Conservation (phyloP, 2,888 invertebrate species). For the Caenorhabditis zanzibari region DNA sequence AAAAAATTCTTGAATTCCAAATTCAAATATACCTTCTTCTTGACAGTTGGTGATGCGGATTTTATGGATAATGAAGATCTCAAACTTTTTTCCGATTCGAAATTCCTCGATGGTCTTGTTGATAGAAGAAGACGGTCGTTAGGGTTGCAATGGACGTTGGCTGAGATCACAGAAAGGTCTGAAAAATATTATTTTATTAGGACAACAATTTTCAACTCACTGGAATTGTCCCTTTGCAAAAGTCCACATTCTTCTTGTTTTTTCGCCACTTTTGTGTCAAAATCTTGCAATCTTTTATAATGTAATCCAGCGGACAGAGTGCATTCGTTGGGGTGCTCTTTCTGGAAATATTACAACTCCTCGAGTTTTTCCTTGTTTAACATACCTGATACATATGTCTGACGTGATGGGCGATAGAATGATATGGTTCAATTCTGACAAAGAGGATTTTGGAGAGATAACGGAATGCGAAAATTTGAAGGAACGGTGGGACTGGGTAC, state of each 20-base stretch:
- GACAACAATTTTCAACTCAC: neutral
- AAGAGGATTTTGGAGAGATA: slow-evolving; percentile 77
- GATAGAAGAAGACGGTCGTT: slow-evolving; percentile 48
- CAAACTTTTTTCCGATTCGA: slow-evolving; percentile 29
- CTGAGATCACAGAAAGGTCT: slow-evolving; percentile 54
- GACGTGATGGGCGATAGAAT: slow-evolving; percentile 82
- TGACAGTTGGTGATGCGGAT: slow-evolving; percentile 36
- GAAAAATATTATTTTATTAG: neutral
- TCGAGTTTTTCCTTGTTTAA: neutral
- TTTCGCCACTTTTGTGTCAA: slow-evolving; percentile 28
- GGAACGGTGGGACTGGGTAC: slow-evolving; percentile 78
- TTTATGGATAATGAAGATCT: slow-evolving; percentile 47
- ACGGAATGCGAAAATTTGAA: slow-evolving; percentile 80
- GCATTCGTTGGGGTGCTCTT: slow-evolving; percentile 67
- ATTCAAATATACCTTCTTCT: slow-evolving; percentile 47
- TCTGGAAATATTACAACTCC: slow-evolving; percentile 41
- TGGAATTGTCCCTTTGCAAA: slow-evolving; percentile 41
- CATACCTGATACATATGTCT: slow-evolving; percentile 77
- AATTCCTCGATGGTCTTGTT: neutral
- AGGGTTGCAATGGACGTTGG: slow-evolving; percentile 59
- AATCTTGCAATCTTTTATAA: slow-evolving; percentile 43
- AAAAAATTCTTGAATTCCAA: no score
- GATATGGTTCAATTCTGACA: slow-evolving; percentile 79
- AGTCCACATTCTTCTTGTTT: slow-evolving; percentile 18
- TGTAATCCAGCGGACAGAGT: slow-evolving; percentile 54